Evolutionary conservation across 1,140 invertebrate species (phyloP), one percentile per base, ranked within the genome.

Genomic region (Calycopis cecrops): DNA sequence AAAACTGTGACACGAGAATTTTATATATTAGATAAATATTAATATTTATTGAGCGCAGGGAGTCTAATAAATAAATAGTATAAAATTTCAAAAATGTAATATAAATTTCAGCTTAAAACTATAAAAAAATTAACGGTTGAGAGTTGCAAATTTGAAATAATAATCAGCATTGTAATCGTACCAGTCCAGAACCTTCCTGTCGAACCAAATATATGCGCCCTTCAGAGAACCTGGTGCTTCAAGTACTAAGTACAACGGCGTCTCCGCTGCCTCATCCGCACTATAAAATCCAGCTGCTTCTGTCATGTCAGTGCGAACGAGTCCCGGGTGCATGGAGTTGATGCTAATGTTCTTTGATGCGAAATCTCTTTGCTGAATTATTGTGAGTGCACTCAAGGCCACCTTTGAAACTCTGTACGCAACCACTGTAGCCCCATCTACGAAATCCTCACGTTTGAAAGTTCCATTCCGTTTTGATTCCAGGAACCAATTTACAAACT

Each of bases 221-320:
- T 79, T 86, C 1, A 87, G 12, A 4, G 49, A 10, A 38, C 9
- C 48, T 4, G 76, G 74, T 11, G 76, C 75, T 12, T 85, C 77
- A 1, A 88, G 55, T 1, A 79, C 74, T 33, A 86, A 48, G 44
- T 81, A 83, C 1, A 85, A 18, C 8, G 85, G 77, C 10, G 79
- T 79, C 18, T 69, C 55, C 4, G 83, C 77, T 7, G 92, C 94
- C 81, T 94, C 71, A 37, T 93, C 92, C 37, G 90, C 87, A n/a
- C 89, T 91, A 12, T 91, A 83, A 12, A 80, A 79, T 2, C 93
- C 93, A 62, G 89, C 90, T 34, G 92, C 90, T 48, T 82, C 88
- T 0, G 90, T 91, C 93, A 95, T 93, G 63, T 94, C 92, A 0
- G n/a, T n/a, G n/a, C n/a, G n/a, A n/a, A n/a, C n/a, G n/a, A n/a